Percentiles rank a stretch among this genome's conserved stretches.
These are phyloP conservation scores for Triops cancriformis DNA, from an alignment of 1,140 invertebrate genomes.

Conservation along the genomic window DNA sequence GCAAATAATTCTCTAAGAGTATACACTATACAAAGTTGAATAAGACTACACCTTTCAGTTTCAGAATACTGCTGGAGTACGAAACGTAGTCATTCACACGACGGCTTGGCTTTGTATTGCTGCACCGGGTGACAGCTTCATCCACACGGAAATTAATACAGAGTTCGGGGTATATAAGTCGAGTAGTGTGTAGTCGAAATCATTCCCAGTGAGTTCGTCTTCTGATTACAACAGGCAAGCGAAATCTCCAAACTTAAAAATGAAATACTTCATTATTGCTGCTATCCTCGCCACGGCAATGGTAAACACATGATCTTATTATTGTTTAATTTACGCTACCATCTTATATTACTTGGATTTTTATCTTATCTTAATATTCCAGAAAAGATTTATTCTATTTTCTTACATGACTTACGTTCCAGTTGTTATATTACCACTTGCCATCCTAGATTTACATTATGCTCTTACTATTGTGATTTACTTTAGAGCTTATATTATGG, in stretches of 20 bases:
- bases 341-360: neutral
- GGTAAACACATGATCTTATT: neutral
- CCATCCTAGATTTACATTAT: too few species aligned
- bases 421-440: too few species aligned
- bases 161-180: neutral
- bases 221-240: neutral
- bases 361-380: too few species aligned
- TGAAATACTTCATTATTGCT: conserved; percentile 7
- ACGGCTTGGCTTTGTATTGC: too few species aligned
- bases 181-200: neutral
- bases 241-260: neutral
- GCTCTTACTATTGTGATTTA: too few species aligned
- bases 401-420: too few species aligned
- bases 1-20: neutral
- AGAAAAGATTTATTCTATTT: too few species aligned
- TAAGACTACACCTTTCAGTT: neutral
- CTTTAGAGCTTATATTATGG: too few species aligned
- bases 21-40: neutral
- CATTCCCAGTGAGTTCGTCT: neutral
- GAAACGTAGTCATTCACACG: neutral
- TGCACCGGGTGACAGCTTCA: too few species aligned
- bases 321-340: neutral
- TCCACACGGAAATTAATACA: neutral
- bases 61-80: neutral
- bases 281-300: neutral